Base-by-base conservation (phyloP, 2,888 invertebrate genomes). In the Auanema freiburgensis region DNA sequence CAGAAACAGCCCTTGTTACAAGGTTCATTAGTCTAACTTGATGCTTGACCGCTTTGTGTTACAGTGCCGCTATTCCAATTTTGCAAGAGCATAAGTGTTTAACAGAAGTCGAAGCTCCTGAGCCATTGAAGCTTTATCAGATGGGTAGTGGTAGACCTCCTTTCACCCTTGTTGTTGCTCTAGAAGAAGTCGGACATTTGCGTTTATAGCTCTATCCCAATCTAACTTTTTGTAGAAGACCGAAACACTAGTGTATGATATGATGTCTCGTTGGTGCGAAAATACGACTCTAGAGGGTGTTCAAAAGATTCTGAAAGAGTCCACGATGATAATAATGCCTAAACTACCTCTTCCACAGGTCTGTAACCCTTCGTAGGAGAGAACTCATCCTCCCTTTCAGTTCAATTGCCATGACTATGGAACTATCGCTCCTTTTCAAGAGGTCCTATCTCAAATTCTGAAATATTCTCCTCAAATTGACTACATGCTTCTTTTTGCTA, bases 371-470 rank as follows among this genome's bases (percentile, higher is more conserved):
- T n/a, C n/a, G n/a, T n/a, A n/a, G n/a, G n/a, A n/a, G n/a, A n/a
- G n/a, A n/a, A n/a, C n/a, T n/a, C n/a, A n/a, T n/a, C n/a, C n/a
- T n/a, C n/a, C n/a, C n/a, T 42, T 50, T 21, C 65, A 75, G 67
- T 52, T 78, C 23, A 81, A 78, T 51, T 81, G 81, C 51, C 82
- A 81, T 64, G 81, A 81, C 64, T 81, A 81, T 65, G 74, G 71
- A 23, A 78, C 80, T 10, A 74, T 81, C 54, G 72, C 74, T 3
- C 81, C 81, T 11, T 81, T 81, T 67, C 69, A 75, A 43, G 58
- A 68, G 14, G 59, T 81, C 8, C 52, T 80, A 25, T 60, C 69
- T 49, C 71, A 74, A 23, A 66, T 79, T 14, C 25, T 78, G 46
- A 52, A 61, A 12, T 62, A 59, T 1, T 64, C 76, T 24, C 78